Evolutionary conservation across 2,888 invertebrate genomes (phyloP).

Genomic region (Malthinus seriepunctatus): DNA sequence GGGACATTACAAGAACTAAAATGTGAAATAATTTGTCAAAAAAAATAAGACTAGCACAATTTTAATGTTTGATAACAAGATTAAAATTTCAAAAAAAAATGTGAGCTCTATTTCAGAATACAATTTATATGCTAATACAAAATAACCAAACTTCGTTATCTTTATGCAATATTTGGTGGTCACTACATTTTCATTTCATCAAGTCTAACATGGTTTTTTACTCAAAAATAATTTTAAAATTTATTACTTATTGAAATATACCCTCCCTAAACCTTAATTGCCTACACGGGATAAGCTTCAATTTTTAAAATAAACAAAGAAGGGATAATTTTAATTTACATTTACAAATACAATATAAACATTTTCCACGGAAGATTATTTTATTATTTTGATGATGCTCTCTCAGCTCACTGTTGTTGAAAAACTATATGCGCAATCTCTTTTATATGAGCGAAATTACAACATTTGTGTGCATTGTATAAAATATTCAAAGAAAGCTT

Average conservation of each 20-base stretch:
- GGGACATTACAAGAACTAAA: background rate
- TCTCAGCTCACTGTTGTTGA: too few relatives aligned
- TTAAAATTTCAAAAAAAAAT: too few relatives aligned
- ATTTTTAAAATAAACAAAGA: conserved; percentile 19
- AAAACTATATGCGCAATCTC: too few relatives aligned
- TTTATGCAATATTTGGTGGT: conserved; percentile 15
- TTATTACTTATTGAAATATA: conserved; percentile 21
- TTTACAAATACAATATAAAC: too few relatives aligned
- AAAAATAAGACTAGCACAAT: background rate
- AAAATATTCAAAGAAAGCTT: too few relatives aligned
- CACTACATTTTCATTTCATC: conserved; percentile 22
- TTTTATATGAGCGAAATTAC: too few relatives aligned
- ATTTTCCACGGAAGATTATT: too few relatives aligned
- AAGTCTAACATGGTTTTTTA: conserved; percentile 22
- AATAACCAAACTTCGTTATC: conserved; percentile 24
- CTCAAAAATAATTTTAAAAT: conserved; percentile 16
- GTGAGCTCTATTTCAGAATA: conserved; percentile 11
- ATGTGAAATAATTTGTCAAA: background rate
- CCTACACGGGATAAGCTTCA: conserved; percentile 11
- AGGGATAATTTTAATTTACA: too few relatives aligned
- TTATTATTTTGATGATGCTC: too few relatives aligned
- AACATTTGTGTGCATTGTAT: too few relatives aligned
- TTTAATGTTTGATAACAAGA: too few relatives aligned
- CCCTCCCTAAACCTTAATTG: conserved; percentile 16
- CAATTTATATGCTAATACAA: conserved; percentile 29